phyloP scores from a whole-genome alignment of 1,140 invertebrate genomes.

The Drosophila serrata region DNA sequence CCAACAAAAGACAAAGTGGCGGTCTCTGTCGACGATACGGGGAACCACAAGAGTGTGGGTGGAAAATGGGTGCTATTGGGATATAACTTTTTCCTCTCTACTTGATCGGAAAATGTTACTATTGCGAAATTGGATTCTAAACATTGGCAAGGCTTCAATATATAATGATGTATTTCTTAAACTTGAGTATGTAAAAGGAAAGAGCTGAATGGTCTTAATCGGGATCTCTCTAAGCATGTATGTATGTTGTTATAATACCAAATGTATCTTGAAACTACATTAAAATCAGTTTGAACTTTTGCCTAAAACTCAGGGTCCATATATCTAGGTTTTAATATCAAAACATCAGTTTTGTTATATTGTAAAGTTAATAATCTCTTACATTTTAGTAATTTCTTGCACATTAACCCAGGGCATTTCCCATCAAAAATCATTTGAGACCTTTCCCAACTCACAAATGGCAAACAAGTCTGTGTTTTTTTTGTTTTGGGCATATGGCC shows the following conservation, averaged over 20 bases:
- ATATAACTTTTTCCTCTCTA: background rate
- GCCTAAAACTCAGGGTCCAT: background rate
- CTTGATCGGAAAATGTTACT: background rate
- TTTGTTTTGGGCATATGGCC: constrained; percentile 24
- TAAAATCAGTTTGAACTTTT: too few relatives aligned
- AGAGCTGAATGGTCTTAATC: background rate
- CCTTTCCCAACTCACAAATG: constrained; percentile 53
- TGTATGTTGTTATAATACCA: too few relatives aligned
- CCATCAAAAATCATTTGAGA: constrained; percentile 38
- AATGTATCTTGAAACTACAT: background rate
- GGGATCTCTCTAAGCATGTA: too few relatives aligned
- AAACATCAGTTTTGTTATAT: background rate
- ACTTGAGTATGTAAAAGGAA: background rate
- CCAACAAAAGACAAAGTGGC: constrained; percentile 80
- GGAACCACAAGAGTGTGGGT: background rate
- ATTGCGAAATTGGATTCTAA: background rate
- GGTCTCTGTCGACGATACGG: constrained; percentile 25
- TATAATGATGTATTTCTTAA: too few relatives aligned
- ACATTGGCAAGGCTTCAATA: too few relatives aligned
- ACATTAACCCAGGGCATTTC: background rate
- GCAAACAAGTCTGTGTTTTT: constrained; percentile 16
- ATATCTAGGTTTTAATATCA: too few relatives aligned
- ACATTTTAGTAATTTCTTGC: background rate
- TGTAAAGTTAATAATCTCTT: background rate
- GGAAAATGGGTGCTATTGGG: background rate